Evolutionary conservation across 2,113 vertebrate species (phyloP), one percentile per base, ranked within the genome.

Genomic region (Motacilla alba): DNA sequence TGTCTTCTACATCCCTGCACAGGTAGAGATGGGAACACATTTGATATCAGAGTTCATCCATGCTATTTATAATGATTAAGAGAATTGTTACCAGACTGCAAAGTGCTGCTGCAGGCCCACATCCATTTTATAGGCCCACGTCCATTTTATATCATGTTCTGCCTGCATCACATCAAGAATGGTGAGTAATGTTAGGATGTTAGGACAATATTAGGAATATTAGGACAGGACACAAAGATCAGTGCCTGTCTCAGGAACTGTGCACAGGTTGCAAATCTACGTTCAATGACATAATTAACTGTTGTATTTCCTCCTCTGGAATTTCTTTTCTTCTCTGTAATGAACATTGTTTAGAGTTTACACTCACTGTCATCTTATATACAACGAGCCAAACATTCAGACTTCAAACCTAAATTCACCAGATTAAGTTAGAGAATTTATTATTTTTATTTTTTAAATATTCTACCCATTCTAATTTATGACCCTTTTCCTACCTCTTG

Each of bases 221-320:
- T 33, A 58, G 52, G 44, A 35, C 3, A 4, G 35, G 35, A 53
- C 41, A 10, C 0, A 0, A 68, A 47, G 73, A 52, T 60, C 44
- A n/a, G 15, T 12, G 22, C 69, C n/a, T n/a, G 0, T 53, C 49
- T 55, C 37, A 35, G 60, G 13, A 69, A 6, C 15, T 33, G 35
- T 37, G 23, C 33, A n/a, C 13, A 28, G 13, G n/a, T n/a, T 63
- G 39, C 44, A 60, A 47, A n/a, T 70, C 43, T 68, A 5, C 16
- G 20, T 69, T 85, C 33, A 72, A 4, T 53, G 19, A 67, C 53
- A 78, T 17, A 17, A 17, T 66, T 74, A 64, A n/a, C 13, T 30
- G 20, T 43, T 9, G 21, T 63, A 35, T 26, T 74, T 66, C 13
- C 2, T 80, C 27, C 44, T 64, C 53, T 59, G 30, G 28, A 52